Base-by-base conservation (phyloP, 2,888 invertebrate genomes). In the Tricholauxania praeusta region DNA sequence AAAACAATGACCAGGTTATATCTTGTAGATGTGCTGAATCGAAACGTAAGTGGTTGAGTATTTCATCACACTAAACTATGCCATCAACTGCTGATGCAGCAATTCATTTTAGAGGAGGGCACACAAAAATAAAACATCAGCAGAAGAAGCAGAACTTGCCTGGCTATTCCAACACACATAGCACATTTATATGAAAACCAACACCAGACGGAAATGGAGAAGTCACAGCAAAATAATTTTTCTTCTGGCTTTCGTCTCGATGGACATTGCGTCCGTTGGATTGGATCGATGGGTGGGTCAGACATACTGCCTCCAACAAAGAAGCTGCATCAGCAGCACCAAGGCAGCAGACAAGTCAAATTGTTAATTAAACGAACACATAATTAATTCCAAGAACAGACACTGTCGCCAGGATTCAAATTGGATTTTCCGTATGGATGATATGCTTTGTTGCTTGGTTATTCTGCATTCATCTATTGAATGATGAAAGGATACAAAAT, bases 281-380 rank as follows among this genome's bases (percentile, higher is more conserved):
- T 39, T 39, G 39, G 39, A 2, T 39, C 39, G 39, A 5, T 39
- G 6, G 39, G 39, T 39, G 3, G 39, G 10, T 22, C 22, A 28
- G 4, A 4, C 4, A 28, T 4, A 28, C 28, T 28, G 28, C 4
- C 10, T 39, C 10, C 10, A 39, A 39, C 39, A 10, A 39, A 10
- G 39, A 39, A 39, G 39, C 39, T 32, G 53, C 15, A 53, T 8
- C 53, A 53, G 39, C 12, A 12, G 39, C 60, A 15, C 15, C 32
- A 60, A 60, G 14, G 15, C 60, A 57, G 71, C 60, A 66, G 48
- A 32, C 69, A 74, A 76, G 75, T 73, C 71, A 78, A 78, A 76
- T 76, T 78, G 78, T 76, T 78, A 75, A 79, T 79, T 76, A 76
- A 79, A 76, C 74, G 78, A 78, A 77, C 73, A 76, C 74, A 74